Conservation (phyloP, 2,888 invertebrate genomes). For the Tipula lateralis region DNA sequence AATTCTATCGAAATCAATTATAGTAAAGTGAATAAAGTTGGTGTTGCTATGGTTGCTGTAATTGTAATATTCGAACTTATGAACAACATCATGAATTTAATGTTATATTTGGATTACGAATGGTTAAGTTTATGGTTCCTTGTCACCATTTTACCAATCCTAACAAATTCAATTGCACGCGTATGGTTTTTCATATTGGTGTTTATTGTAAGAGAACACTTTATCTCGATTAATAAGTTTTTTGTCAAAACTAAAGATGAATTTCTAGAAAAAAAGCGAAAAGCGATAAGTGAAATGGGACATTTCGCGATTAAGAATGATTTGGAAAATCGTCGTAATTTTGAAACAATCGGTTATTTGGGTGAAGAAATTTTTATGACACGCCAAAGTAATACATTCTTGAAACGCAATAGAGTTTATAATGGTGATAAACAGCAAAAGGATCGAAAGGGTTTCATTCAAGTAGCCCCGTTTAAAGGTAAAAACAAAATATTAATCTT, state of each 20-base stretch:
- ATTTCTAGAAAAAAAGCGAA: conserved; percentile 26
- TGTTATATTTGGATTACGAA: conserved; percentile 41
- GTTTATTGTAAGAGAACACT: conserved; percentile 44
- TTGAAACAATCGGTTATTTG: conserved; percentile 34
- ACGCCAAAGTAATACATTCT: neutral
- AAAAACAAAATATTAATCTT: no score
- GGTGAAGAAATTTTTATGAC: conserved; percentile 35
- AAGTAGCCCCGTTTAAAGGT: conserved; percentile 33
- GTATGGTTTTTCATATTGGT: conserved; percentile 47
- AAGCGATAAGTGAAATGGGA: neutral
- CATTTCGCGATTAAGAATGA: neutral
- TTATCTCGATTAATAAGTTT: conserved; percentile 41
- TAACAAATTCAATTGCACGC: conserved; percentile 46
- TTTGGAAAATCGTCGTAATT: neutral
- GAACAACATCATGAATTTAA: conserved; percentile 41
- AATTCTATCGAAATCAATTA: conserved; percentile 36
- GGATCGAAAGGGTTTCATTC: conserved; percentile 33
- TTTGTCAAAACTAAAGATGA: conserved; percentile 27
- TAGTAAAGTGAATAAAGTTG: conserved; percentile 25
- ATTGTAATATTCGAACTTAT: conserved; percentile 41
- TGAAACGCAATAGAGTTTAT: conserved; percentile 19
- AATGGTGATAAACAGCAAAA: neutral
- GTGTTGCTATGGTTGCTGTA: conserved; percentile 39
- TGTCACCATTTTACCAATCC: conserved; percentile 43
- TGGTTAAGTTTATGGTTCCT: conserved; percentile 43